These are phyloP conservation scores for Drosophila antonietae DNA, from an alignment of 2,888 invertebrate species.

Conservation along the genomic window DNA sequence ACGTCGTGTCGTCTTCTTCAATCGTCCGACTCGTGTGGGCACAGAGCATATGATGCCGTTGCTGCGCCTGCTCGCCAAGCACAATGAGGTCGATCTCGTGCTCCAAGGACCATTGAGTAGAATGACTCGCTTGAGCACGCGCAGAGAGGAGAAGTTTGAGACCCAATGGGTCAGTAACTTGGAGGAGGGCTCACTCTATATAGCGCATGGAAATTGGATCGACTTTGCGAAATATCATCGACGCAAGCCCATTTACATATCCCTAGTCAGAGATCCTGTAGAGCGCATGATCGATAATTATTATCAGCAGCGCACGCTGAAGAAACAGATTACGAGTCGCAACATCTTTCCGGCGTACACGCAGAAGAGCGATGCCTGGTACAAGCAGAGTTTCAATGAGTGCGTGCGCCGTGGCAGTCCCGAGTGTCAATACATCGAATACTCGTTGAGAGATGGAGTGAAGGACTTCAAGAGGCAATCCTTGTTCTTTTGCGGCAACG, in stretches of 20 bases:
- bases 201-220: conserved; percentile 94
- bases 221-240: conserved; percentile 91
- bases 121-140: conserved; percentile 83
- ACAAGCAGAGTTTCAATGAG: conserved; percentile 89
- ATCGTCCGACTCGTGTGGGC: conserved; percentile 95
- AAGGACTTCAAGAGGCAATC: conserved; percentile 93
- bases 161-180: conserved; percentile 89
- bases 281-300: conserved; percentile 95
- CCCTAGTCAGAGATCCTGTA: conserved; percentile 94
- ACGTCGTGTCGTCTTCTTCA: conserved; percentile 92
- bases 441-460: conserved; percentile 91
- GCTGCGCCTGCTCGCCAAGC: conserved; percentile 55
- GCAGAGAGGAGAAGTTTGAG: conserved; percentile 90
- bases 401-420: conserved; percentile 93
- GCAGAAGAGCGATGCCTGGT: conserved; percentile 89
- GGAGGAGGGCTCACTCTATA: conserved; percentile 90
- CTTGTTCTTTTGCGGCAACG: conserved; percentile 95
- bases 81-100: conserved; percentile 86
- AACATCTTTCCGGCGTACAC: conserved; percentile 84
- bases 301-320: conserved; percentile 92
- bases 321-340: conserved; percentile 89
- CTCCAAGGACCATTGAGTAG: conserved; percentile 84
- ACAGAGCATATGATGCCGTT: conserved; percentile 93
- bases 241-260: conserved; percentile 93
- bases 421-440: conserved; percentile 91